A percentile compares a stretch with the other conserved stretches of the same genome.
Conservation (phyloP, 2,113 vertebrate species). For the Euleptes europaea region DNA sequence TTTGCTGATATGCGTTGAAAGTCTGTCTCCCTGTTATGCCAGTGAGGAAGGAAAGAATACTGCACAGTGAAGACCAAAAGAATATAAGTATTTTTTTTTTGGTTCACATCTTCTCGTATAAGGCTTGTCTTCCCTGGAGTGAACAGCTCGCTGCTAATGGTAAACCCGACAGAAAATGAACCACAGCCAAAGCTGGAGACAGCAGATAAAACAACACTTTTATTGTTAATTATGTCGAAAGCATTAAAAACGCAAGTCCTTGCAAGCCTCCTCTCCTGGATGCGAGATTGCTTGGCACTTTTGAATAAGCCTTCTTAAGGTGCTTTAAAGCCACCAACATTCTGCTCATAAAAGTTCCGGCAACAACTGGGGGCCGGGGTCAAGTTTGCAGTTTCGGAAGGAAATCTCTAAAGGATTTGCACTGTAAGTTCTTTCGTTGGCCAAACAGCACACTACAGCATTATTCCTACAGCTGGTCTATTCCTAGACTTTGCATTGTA, state of each 20-base stretch:
- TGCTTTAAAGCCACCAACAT: constrained; percentile 42
- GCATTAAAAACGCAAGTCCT: constrained; percentile 30
- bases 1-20: neutral
- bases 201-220: constrained; percentile 37
- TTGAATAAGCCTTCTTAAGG: constrained; percentile 38
- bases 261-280: constrained; percentile 4
- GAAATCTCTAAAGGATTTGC: constrained; percentile 35
- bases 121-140: constrained; percentile 18
- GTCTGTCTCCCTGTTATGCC: constrained; percentile 45
- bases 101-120: neutral
- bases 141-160: constrained; percentile 18
- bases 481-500: too few relatives aligned
- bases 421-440: constrained; percentile 37
- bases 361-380: constrained; percentile 42
- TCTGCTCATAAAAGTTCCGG: neutral
- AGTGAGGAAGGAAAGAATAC: neutral
- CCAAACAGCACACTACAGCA: too few relatives aligned
- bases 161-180: constrained; percentile 38
- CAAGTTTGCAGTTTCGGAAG: constrained; percentile 30
- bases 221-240: constrained; percentile 48
- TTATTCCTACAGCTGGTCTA: too few relatives aligned
- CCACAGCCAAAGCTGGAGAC: constrained; percentile 41
- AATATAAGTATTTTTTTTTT: fast-evolving
- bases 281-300: constrained; percentile 29
- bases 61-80: neutral